Percentiles rank a stretch among this genome's conserved stretches.
phyloP scores from a whole-genome alignment of 2,113 vertebrate genomes.

The Oryzias curvinotus region DNA sequence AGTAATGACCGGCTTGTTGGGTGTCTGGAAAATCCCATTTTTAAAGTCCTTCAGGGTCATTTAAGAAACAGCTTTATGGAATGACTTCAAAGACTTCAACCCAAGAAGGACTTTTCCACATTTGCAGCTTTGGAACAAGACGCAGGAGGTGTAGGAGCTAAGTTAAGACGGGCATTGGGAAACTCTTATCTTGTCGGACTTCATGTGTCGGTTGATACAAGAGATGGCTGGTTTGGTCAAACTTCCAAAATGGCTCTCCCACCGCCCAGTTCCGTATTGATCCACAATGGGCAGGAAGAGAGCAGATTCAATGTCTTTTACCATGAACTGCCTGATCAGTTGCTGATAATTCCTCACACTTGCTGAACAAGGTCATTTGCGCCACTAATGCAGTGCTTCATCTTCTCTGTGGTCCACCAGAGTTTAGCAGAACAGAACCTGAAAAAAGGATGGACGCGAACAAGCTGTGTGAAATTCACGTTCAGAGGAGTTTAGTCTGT shows the following conservation, averaged over 20 bases:
- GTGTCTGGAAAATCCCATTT: conserved; percentile 46
- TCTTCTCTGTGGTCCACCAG: conserved; percentile 7
- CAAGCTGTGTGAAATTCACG: conserved; percentile 24
- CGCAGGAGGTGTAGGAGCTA: conserved; percentile 10
- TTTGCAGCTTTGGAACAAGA: conserved; percentile 15
- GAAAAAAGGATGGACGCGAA: conserved; percentile 7
- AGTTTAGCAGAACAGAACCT: conserved; percentile 23
- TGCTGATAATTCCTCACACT: conserved; percentile 6
- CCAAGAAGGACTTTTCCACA: background rate
- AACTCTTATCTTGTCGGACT: conserved; percentile 26
- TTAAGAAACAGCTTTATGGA: too few species aligned
- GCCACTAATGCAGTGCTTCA: conserved; percentile 8
- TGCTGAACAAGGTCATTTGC: conserved; percentile 1
- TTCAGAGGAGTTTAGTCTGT: conserved; percentile 22
- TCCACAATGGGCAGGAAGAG: conserved; percentile 21
- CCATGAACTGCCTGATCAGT: conserved; percentile 17
- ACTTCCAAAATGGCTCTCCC: conserved; percentile 27
- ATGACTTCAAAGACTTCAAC: too few species aligned
- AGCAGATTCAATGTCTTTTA: conserved; percentile 21
- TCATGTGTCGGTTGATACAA: conserved; percentile 9
- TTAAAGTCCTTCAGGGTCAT: background rate
- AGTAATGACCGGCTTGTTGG: conserved; percentile 1
- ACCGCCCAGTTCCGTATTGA: conserved; percentile 38
- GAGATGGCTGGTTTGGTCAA: conserved; percentile 38
- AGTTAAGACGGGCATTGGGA: conserved; percentile 7